phyloP scores from a whole-genome alignment of 2,113 vertebrate species.

The Holacanthus passer region DNA sequence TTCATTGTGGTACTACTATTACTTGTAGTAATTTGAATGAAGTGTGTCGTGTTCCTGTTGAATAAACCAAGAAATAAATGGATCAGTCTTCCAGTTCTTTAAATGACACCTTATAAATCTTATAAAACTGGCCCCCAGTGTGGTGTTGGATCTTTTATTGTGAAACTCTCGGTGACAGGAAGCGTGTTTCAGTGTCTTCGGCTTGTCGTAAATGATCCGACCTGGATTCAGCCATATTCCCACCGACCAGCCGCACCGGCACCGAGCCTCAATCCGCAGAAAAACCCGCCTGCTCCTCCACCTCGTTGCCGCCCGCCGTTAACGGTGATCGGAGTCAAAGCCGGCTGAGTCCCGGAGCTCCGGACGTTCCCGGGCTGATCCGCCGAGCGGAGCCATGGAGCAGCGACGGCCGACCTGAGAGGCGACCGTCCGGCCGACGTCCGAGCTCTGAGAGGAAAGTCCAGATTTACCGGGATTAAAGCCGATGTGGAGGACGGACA shows the following conservation, averaged over 20 bases:
- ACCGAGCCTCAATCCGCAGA: not conserved
- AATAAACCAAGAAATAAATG: too few species aligned
- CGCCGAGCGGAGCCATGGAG: constrained; percentile 63
- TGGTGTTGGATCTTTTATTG: constrained; percentile 48
- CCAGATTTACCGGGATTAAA: constrained; percentile 79
- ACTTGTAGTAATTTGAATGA: too few species aligned
- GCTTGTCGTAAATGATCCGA: constrained; percentile 28
- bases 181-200: not conserved
- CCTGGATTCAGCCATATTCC: constrained; percentile 76
- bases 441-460: constrained; percentile 73
- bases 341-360: constrained; percentile 1
- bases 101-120: too few species aligned
- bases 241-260: constrained; percentile 61
- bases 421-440: constrained; percentile 72
- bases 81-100: too few species aligned
- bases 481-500: constrained; percentile 58
- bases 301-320: too few species aligned
- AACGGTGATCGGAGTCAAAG: not conserved
- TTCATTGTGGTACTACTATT: too few species aligned
- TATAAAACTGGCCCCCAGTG: too few species aligned
- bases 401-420: constrained; percentile 61
- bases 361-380: constrained; percentile 24
- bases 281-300: not conserved
- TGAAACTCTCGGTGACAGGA: constrained; percentile 40
- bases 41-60: too few species aligned